Percentiles rank a stretch among this genome's conserved stretches.
Evolutionary conservation across 2,113 vertebrate genomes (phyloP).

Genomic region (Equus przewalskii): DNA sequence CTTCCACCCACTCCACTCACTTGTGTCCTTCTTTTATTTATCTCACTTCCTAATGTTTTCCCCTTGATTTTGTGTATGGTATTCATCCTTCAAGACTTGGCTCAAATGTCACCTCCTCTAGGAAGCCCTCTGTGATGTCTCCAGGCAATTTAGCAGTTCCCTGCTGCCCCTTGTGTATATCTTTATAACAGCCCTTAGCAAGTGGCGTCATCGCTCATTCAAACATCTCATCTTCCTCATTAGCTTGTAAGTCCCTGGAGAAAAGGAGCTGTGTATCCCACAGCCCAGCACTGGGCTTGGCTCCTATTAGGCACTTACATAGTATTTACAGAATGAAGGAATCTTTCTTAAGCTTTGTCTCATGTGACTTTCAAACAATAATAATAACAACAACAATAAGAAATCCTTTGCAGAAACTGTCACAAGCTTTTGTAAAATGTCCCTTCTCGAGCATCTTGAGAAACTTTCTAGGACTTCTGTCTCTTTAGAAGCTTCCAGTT

Average conservation of each 20-base stretch:
- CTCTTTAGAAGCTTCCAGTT: neutral
- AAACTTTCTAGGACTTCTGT: neutral
- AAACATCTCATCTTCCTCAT: neutral
- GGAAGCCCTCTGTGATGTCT: slow-evolving; percentile 39
- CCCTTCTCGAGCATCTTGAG: neutral
- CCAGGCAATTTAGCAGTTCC: neutral
- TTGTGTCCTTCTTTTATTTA: neutral
- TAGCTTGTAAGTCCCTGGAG: neutral
- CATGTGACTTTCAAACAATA: slow-evolving; percentile 29
- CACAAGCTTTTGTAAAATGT: neutral
- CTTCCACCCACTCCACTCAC: neutral
- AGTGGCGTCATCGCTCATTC: neutral
- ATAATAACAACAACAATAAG: neutral
- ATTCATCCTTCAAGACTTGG: neutral
- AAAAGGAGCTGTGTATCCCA: neutral
- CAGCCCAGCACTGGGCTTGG: neutral
- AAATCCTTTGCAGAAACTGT: neutral
- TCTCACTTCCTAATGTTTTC: slow-evolving; percentile 40
- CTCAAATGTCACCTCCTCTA: slow-evolving; percentile 31
- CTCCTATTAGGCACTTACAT: neutral
- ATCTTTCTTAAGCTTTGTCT: slow-evolving; percentile 31
- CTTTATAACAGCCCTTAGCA: slow-evolving; percentile 36
- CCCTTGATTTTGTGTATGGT: neutral
- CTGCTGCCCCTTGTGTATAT: neutral
- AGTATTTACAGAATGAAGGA: slow-evolving; percentile 20